phyloP scores from a whole-genome alignment of 2,888 invertebrate species.

The Syrista parreyssii region DNA sequence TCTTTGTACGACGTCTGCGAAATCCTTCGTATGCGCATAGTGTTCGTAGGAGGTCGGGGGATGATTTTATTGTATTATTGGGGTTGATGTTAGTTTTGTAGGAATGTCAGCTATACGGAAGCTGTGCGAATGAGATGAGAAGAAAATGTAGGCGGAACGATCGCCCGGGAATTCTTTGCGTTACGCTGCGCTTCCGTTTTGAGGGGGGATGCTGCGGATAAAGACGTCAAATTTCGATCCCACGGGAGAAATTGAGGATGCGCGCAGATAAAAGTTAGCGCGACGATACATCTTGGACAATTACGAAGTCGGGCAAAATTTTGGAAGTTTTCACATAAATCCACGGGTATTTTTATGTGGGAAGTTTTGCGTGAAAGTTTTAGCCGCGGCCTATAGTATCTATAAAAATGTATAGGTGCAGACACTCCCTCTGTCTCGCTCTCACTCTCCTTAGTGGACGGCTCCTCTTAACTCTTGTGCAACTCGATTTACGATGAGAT shows the following conservation, averaged over 20 bases:
- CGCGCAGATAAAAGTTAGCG: slow-evolving; percentile 42
- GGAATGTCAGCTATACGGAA: neutral
- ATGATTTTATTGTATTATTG: neutral
- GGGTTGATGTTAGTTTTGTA: neutral
- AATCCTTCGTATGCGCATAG: neutral
- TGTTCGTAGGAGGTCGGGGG: neutral
- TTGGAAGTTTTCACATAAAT: slow-evolving; percentile 55
- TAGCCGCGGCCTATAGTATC: slow-evolving; percentile 33
- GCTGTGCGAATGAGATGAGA: neutral
- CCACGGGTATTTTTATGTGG: slow-evolving; percentile 54
- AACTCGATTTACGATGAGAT: slow-evolving; percentile 6
- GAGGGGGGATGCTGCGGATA: neutral
- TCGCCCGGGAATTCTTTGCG: neutral
- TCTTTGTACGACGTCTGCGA: neutral
- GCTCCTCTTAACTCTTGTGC: neutral
- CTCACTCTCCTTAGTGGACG: neutral
- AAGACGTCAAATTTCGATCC: slow-evolving; percentile 6
- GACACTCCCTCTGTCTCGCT: neutral
- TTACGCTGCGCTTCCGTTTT: neutral
- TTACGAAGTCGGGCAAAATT: slow-evolving; percentile 43
- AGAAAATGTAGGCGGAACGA: neutral
- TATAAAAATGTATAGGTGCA: slow-evolving; percentile 16
- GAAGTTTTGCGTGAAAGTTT: slow-evolving; percentile 45
- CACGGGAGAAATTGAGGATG: slow-evolving; percentile 37
- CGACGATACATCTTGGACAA: slow-evolving; percentile 54